These are phyloP conservation scores for Catharus ustulatus DNA, from an alignment of 2,797 vertebrate species.

Conservation along the genomic window DNA sequence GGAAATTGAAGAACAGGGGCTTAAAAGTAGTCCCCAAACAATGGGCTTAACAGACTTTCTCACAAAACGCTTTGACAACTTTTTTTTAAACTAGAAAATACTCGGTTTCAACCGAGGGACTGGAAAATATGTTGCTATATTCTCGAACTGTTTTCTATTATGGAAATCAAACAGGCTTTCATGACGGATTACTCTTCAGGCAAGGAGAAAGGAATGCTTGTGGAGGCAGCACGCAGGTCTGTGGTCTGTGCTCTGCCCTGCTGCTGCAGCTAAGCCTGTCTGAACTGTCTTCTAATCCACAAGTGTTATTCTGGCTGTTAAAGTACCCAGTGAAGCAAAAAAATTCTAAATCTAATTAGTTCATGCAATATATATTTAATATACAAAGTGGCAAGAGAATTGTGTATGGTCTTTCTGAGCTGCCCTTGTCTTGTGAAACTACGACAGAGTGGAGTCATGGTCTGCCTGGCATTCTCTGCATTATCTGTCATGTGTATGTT, in stretches of 20 bases:
- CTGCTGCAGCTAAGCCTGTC: neutral
- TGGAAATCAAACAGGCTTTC: constrained; percentile 53
- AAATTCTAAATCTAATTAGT: neutral
- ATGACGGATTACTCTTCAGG: neutral
- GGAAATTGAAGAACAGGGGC: constrained; percentile 60
- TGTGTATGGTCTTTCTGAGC: neutral
- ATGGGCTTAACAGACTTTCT: constrained; percentile 20
- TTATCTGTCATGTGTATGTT: neutral
- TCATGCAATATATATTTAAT: neutral
- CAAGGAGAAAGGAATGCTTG: neutral
- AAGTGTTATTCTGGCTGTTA: neutral
- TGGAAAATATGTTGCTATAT: constrained; percentile 51
- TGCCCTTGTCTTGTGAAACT: neutral
- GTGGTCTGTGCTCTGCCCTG: neutral
- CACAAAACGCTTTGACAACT: neutral
- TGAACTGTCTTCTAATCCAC: neutral
- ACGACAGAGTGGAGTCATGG: neutral
- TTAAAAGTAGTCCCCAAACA: constrained; percentile 48
- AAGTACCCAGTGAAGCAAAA: neutral
- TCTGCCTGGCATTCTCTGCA: neutral
- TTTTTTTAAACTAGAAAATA: neutral
- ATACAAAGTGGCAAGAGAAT: neutral
- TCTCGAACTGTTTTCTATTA: constrained; percentile 49
- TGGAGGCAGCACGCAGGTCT: neutral
- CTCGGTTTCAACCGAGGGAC: neutral